Conservation (phyloP, 2,888 invertebrate species). For the Melangyna quadrimaculata region DNA sequence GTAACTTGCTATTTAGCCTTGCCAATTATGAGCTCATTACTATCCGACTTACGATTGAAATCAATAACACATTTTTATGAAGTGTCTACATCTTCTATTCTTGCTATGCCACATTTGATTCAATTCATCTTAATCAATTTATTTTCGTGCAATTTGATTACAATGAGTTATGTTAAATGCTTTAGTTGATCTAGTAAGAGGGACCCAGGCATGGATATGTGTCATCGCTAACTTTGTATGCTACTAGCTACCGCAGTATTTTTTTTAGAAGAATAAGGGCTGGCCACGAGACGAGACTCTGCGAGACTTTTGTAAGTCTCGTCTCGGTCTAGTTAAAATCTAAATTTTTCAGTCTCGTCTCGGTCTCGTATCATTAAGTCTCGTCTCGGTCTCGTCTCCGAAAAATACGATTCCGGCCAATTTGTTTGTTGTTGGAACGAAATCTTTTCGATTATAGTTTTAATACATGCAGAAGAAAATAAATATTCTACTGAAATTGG, state of each 20-base stretch:
- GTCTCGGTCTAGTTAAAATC: no score
- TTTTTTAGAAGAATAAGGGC: no score
- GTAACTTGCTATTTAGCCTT: neutral
- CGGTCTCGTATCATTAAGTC: no score
- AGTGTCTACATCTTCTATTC: neutral
- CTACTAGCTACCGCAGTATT: neutral
- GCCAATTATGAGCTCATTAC: neutral
- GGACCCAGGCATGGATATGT: neutral
- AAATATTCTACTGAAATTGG: no score
- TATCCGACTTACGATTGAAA: neutral
- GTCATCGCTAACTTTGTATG: neutral
- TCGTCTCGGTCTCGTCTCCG: no score
- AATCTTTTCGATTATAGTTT: no score
- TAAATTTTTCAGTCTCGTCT: no score
- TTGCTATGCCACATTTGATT: conserved; percentile 9
- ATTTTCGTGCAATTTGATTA: conserved; percentile 21
- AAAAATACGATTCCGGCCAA: no score
- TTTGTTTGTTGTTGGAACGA: no score
- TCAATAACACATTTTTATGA: conserved; percentile 1
- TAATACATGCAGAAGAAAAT: no score
- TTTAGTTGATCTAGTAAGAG: conserved; percentile 23
- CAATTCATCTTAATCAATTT: conserved; percentile 19
- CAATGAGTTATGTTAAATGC: conserved; percentile 16
- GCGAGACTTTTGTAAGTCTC: no score
- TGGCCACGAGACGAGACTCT: no score